Percentiles rank a stretch among this genome's conserved stretches.
These are phyloP conservation scores for Aleiodes leptofemur DNA, from an alignment of 2,888 invertebrate genomes.

Conservation along the genomic window DNA sequence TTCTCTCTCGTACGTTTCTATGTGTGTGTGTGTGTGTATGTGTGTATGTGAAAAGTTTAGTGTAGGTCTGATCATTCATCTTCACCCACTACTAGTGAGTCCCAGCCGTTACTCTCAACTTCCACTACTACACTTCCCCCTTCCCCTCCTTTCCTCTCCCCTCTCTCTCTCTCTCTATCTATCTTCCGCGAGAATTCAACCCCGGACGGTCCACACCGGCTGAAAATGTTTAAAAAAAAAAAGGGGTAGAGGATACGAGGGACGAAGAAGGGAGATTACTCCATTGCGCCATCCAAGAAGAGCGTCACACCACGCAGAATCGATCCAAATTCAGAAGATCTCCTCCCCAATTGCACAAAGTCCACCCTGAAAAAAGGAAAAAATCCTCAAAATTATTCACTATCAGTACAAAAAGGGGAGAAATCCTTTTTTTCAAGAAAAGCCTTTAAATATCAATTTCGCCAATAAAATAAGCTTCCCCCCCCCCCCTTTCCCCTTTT, in stretches of 20 bases:
- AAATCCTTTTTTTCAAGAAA: background rate
- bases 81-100: constrained; percentile 45
- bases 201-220: constrained; percentile 7
- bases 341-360: background rate
- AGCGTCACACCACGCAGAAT: constrained; percentile 19
- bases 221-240: background rate
- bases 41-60: constrained; percentile 20
- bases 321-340: background rate
- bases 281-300: constrained; percentile 48
- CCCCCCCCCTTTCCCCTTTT: no score
- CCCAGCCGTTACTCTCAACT: constrained; percentile 9
- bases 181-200: background rate
- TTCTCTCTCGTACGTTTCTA: background rate
- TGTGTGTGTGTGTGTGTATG: no score
- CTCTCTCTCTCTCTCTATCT: no score
- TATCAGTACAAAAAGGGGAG: background rate
- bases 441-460: background rate
- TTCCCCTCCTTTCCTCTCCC: no score
- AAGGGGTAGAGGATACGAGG: background rate
- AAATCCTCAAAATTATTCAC: background rate
- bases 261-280: constrained; percentile 50
- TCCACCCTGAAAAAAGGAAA: background rate
- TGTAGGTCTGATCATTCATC: constrained; percentile 51
- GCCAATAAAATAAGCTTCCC: no score
- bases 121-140: constrained; percentile 18